These are phyloP conservation scores for Odocoileus hemionus DNA, from an alignment of 2,113 vertebrate species.

Conservation along the genomic window DNA sequence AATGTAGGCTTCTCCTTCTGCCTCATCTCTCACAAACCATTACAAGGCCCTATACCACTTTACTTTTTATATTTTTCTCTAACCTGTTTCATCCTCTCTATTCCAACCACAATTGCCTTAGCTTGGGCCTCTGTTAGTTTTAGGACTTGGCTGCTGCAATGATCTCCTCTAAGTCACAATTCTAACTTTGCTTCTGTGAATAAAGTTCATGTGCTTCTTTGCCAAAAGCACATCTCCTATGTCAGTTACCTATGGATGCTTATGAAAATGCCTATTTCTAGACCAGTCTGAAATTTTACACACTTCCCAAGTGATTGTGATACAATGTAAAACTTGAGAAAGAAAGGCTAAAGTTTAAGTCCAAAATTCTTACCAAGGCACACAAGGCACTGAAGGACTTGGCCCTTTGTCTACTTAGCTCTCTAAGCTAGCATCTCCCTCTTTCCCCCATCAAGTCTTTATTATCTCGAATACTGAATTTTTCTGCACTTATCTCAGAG, in stretches of 20 bases:
- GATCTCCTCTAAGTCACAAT: neutral
- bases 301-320: neutral
- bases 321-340: neutral
- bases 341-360: neutral
- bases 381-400: neutral
- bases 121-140: constrained; percentile 13
- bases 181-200: neutral
- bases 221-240: neutral
- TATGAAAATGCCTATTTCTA: constrained; percentile 23
- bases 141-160: neutral
- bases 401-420: neutral
- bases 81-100: neutral
- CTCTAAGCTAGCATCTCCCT: neutral
- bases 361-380: neutral
- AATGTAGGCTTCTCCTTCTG: neutral
- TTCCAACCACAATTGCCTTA: neutral
- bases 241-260: neutral
- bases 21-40: neutral
- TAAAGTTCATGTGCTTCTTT: neutral
- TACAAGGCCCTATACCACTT: neutral
- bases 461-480: neutral
- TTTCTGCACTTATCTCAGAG: neutral
- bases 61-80: neutral
- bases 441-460: neutral
- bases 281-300: neutral